Percentiles rank a stretch among this genome's conserved stretches.
phyloP scores from a whole-genome alignment of 2,113 vertebrate genomes.

The Procavia capensis region DNA sequence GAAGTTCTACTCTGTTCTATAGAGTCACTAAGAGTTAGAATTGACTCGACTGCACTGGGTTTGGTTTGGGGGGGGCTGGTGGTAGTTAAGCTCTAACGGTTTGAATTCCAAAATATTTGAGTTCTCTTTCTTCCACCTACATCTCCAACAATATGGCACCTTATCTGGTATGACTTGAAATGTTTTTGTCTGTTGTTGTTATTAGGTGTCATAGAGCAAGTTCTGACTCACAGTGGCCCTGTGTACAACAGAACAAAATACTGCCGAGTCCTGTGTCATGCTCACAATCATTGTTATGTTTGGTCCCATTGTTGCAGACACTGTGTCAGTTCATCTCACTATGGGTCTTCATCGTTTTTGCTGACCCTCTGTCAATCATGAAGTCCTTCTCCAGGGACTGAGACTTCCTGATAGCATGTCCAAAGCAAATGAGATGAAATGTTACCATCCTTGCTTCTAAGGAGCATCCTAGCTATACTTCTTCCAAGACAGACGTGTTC shows the following conservation, averaged over 20 bases:
- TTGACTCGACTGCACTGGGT: too few species aligned
- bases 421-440: too few species aligned
- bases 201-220: not conserved
- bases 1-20: too few species aligned
- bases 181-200: not conserved
- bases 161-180: not conserved
- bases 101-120: slow-evolving; percentile 38
- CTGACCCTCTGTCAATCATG: not conserved
- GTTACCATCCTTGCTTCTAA: too few species aligned
- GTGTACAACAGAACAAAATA: not conserved
- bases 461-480: too few species aligned
- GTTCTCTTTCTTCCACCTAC: not conserved
- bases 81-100: not conserved
- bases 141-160: not conserved
- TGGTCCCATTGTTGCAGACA: not conserved
- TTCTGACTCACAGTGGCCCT: not conserved
- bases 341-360: not conserved
- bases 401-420: not conserved
- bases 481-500: too few species aligned
- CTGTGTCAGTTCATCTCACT: not conserved
- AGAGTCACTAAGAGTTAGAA: too few species aligned
- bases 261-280: not conserved
- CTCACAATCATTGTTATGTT: not conserved
- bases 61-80: too few species aligned
- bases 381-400: not conserved